Conservation (phyloP, 2,797 vertebrate species). For the Periparus ater region DNA sequence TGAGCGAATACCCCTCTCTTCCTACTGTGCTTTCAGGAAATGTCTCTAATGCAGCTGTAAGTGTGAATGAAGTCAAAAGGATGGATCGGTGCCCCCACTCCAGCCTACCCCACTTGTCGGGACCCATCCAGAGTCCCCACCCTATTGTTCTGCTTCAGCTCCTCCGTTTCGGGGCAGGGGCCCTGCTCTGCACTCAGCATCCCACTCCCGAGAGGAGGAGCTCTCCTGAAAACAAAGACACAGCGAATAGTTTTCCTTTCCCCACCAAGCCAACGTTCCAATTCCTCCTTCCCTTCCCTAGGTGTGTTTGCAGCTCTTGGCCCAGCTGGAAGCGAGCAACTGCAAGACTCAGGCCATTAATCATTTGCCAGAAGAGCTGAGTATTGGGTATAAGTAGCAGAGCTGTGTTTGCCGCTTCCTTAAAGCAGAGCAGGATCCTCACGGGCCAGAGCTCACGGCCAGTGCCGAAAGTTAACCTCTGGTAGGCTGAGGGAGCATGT, state of each 20-base stretch:
- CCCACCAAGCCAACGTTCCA: not conserved
- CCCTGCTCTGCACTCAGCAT: slow-evolving; percentile 49
- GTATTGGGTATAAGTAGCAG: slow-evolving; percentile 39
- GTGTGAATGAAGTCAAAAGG: slow-evolving; percentile 72
- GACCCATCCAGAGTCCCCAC: slow-evolving; percentile 63
- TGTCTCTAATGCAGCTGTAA: slow-evolving; percentile 72
- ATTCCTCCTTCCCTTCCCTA: slow-evolving; percentile 42
- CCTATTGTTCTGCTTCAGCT: slow-evolving; percentile 70
- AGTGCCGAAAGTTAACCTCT: not conserved
- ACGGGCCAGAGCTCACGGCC: not conserved
- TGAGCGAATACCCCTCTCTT: slow-evolving; percentile 73
- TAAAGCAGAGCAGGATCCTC: not conserved
- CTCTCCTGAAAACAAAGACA: slow-evolving; percentile 47
- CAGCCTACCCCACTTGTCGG: slow-evolving; percentile 12
- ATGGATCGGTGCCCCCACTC: slow-evolving; percentile 53
- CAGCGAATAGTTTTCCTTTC: slow-evolving; percentile 48
- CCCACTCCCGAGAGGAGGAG: slow-evolving; percentile 47
- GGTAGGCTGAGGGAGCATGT: not conserved
- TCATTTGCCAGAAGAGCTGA: slow-evolving; percentile 39
- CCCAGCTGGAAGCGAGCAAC: slow-evolving; percentile 9
- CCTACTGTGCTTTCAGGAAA: slow-evolving; percentile 77
- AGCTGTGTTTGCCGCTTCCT: not conserved
- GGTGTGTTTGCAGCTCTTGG: slow-evolving; percentile 40
- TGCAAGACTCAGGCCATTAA: not conserved
- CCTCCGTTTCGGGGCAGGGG: slow-evolving; percentile 60